Percentiles rank a stretch among this genome's conserved stretches.
These are phyloP conservation scores for Etheostoma cragini DNA, from an alignment of 2,113 vertebrate species.

Conservation along the genomic window DNA sequence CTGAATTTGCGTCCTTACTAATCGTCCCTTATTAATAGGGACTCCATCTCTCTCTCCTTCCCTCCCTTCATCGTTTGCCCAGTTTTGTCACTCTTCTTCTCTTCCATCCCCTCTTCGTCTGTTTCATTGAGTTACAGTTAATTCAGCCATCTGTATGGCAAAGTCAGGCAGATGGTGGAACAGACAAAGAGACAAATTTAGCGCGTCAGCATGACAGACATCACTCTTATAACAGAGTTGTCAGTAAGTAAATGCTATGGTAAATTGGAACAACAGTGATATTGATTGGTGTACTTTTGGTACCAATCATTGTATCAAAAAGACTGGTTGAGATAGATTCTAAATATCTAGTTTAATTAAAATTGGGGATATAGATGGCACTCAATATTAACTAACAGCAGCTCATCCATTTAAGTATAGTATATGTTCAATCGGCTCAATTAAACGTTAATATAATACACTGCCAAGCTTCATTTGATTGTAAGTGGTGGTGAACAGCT, in stretches of 20 bases:
- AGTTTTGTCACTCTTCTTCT: conserved; percentile 10
- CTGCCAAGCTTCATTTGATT: background rate
- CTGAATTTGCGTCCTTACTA: conserved; percentile 24
- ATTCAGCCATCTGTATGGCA: conserved; percentile 19
- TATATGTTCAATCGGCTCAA: background rate
- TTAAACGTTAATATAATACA: background rate
- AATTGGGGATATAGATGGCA: background rate
- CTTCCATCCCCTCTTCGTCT: background rate
- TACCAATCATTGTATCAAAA: background rate
- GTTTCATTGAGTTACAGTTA: conserved; percentile 20
- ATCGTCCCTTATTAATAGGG: conserved; percentile 26
- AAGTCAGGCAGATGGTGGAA: conserved; percentile 42
- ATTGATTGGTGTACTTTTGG: background rate
- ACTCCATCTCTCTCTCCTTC: background rate
- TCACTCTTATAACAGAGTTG: conserved; percentile 22
- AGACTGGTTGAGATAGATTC: background rate
- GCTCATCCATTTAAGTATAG: background rate
- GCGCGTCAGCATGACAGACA: conserved; percentile 21
- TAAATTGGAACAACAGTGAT: conserved; percentile 11
- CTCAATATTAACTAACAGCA: background rate
- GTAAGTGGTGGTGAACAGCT: background rate
- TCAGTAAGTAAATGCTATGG: conserved; percentile 5
- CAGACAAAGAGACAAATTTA: conserved; percentile 34
- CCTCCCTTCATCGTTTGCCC: background rate
- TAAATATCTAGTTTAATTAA: background rate